Percentiles rank a stretch among this genome's conserved stretches.
Evolutionary conservation across 1,140 invertebrate genomes (phyloP).

Genomic region (Dreissena rostriformis): DNA sequence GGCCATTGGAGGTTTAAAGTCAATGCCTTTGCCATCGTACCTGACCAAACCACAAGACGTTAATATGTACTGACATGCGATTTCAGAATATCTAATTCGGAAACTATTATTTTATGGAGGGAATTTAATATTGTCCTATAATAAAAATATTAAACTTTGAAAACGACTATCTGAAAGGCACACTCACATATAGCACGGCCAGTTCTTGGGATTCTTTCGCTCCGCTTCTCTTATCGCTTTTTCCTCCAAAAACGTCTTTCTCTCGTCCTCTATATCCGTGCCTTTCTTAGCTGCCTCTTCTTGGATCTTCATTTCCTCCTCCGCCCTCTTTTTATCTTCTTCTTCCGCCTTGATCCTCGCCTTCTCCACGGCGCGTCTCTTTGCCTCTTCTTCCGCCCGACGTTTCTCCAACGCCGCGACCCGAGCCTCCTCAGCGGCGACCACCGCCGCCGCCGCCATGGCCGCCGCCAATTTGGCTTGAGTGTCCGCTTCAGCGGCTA

Average conservation of each 20-base stretch:
- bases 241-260: slow-evolving; percentile 51
- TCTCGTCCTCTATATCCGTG: slow-evolving; percentile 53
- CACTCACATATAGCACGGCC: slow-evolving; percentile 68
- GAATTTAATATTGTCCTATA: not conserved
- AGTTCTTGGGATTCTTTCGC: slow-evolving; percentile 65
- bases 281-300: slow-evolving; percentile 58
- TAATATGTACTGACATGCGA: too few relatives aligned
- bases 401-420: slow-evolving; percentile 49
- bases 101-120: too few relatives aligned
- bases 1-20: slow-evolving; percentile 68
- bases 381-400: slow-evolving; percentile 38
- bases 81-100: too few relatives aligned
- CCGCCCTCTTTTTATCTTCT: slow-evolving; percentile 53
- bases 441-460: slow-evolving; percentile 48
- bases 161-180: not conserved
- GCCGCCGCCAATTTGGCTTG: slow-evolving; percentile 44
- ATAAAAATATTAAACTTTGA: not conserved
- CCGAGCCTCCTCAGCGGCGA: slow-evolving; percentile 58
- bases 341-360: slow-evolving; percentile 60
- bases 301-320: slow-evolving; percentile 53
- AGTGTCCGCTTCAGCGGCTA: slow-evolving; percentile 56
- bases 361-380: slow-evolving; percentile 53
- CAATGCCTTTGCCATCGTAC: slow-evolving; percentile 60
- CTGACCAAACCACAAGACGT: too few relatives aligned
- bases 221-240: slow-evolving; percentile 48